These are phyloP conservation scores for Microctenopoma stevenorrisi DNA, from an alignment of 2,797 vertebrate species.

Conservation along the genomic window DNA sequence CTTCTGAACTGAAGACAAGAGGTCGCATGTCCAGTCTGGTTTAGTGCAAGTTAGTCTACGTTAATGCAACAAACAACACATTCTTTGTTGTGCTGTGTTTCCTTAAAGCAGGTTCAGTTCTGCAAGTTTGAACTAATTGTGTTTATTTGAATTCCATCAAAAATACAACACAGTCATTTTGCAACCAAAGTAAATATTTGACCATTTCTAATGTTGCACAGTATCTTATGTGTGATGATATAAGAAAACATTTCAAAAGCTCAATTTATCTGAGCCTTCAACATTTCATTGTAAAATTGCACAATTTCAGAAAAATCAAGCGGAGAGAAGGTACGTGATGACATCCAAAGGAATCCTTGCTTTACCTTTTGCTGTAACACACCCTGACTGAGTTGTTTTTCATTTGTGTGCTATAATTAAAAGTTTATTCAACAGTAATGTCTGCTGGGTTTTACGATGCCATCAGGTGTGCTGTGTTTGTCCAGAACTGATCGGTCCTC, in stretches of 20 bases:
- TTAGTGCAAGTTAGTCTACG: background rate
- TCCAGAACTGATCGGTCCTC: background rate
- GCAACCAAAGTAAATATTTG: background rate
- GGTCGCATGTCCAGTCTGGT: background rate
- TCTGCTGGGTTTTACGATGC: slow-evolving; percentile 13
- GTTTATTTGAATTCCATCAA: background rate
- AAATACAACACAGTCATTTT: background rate
- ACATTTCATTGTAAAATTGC: background rate
- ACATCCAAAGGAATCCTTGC: slow-evolving; percentile 43
- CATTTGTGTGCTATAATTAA: slow-evolving; percentile 77
- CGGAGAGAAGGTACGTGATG: slow-evolving; percentile 37
- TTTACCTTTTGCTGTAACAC: slow-evolving; percentile 49
- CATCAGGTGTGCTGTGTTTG: background rate
- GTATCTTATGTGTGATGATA: background rate
- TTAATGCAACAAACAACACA: too few species aligned
- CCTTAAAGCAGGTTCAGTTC: background rate
- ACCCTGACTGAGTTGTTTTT: slow-evolving; percentile 62
- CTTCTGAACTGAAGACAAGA: background rate
- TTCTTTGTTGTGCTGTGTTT: background rate
- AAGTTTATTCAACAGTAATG: slow-evolving; percentile 45
- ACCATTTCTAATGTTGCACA: background rate
- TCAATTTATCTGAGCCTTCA: too few species aligned
- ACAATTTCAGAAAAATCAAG: background rate
- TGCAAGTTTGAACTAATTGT: background rate
- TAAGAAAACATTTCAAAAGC: too few species aligned